A percentile compares a stretch with the other conserved stretches of the same genome.
These are phyloP conservation scores for Holothuria glaberrima DNA, from an alignment of 35 echinoderm and acorn worm genomes.

Conservation along the genomic window DNA sequence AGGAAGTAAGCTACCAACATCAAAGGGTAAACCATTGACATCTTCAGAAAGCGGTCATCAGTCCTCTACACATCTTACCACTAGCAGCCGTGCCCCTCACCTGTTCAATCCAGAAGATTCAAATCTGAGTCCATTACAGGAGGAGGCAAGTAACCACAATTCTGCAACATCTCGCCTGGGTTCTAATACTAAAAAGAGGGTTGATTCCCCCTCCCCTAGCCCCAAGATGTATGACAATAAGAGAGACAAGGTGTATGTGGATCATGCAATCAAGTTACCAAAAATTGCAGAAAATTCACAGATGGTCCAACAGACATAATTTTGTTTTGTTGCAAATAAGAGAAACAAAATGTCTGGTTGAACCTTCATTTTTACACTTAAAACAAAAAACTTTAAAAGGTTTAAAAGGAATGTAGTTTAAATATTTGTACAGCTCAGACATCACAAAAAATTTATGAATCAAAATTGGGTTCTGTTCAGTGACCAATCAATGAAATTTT, in stretches of 20 bases:
- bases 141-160: background rate
- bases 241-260: background rate
- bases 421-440: too few relatives aligned
- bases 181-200: background rate
- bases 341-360: too few relatives aligned
- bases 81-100: background rate
- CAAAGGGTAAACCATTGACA: too few relatives aligned
- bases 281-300: constrained; percentile 2
- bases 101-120: background rate
- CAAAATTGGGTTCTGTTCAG: too few relatives aligned
- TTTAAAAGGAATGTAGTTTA: too few relatives aligned
- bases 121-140: background rate
- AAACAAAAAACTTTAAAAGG: too few relatives aligned
- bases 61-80: background rate
- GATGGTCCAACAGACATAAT: constrained; percentile 3
- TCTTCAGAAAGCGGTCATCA: too few relatives aligned
- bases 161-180: background rate
- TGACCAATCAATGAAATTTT: too few relatives aligned
- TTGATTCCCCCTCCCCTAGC: constrained; percentile 14
- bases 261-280: background rate
- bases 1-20: too few relatives aligned
- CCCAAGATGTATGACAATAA: constrained; percentile 24
- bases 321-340: background rate
- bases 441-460: too few relatives aligned
- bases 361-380: too few relatives aligned